Evolutionary conservation across 2,888 invertebrate genomes (phyloP), one percentile per base, ranked within the genome.

Genomic region (Xanthorhoe designata): DNA sequence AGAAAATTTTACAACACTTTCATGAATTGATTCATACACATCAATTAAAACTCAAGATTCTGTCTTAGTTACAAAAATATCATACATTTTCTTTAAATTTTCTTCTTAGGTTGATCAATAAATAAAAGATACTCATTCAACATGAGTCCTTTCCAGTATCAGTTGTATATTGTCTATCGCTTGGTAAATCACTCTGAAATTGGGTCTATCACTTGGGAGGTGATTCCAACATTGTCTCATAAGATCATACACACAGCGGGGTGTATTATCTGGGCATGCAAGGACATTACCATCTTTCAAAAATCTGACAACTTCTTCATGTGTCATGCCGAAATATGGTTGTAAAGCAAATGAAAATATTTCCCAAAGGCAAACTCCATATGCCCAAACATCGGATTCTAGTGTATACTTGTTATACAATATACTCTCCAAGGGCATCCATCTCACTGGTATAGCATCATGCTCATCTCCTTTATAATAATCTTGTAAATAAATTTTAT

Each of bases 401-500:
- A 98, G 95, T 13, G 99, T 98, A 89, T 98, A 99, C 87, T 98
- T 98, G 89, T 98, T 99, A 86, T 98, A 98, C 61, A 99, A 94
- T 86, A 99, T 98, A 88, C 98, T 98, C 89, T 99, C 99, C 68
- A 98, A 94, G 19, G 99, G 99, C 98, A 99, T 99, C 99, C 99
- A 99, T 85, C 99, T 95, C 24, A 99, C 98, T 42, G 99, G 99
- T 77, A 99, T 98, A 15, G 98, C 98, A 89, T 98, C 98, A 84
- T 98, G 97, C 82, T 98, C 98, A 86, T 98, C 97, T 10, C 99
- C 99, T 88, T 98, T 98, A 87, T 98, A 99, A 86, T 98, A 98
- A 87, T 98, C 98, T 94, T 98, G 97, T 73, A 98, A 92, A 91
- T 98, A 98, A 83, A 99, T 98, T 92, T 98, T 98, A 85, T 98